Base-by-base conservation (phyloP, 2,113 vertebrate genomes). In the Erinaceus europaeus region DNA sequence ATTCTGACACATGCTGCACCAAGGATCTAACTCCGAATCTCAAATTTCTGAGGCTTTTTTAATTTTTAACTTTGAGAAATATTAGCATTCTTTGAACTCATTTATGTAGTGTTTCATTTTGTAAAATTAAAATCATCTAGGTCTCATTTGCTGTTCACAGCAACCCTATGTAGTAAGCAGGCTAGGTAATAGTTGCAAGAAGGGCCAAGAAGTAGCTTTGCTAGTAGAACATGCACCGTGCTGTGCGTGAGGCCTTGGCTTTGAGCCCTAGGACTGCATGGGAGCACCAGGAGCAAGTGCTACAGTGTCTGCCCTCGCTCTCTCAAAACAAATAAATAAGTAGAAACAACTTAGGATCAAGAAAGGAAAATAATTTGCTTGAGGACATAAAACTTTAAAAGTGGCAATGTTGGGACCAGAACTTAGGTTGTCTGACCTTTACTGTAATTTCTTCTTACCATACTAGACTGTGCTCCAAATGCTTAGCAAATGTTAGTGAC, bases 1-100 rank as follows among this genome's bases (percentile, higher is more conserved):
- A n/a, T n/a, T n/a, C n/a, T n/a, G n/a, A n/a, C n/a, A n/a, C n/a
- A n/a, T n/a, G n/a, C n/a, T n/a, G n/a, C n/a, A n/a, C n/a, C n/a
- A n/a, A n/a, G n/a, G n/a, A n/a, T n/a, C n/a, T n/a, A n/a, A n/a
- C n/a, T n/a, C n/a, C n/a, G n/a, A n/a, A n/a, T n/a, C n/a, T n/a
- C n/a, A n/a, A n/a, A n/a, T n/a, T n/a, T n/a, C n/a, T n/a, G n/a
- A n/a, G n/a, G n/a, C n/a, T n/a, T n/a, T n/a, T n/a, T n/a, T n/a
- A n/a, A n/a, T 85, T 85, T 74, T 86, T 84, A 87, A 40, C 38
- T 88, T 85, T 36, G 72, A 34, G 34, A 75, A 86, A 38, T 68
- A n/a, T 53, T 90, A 62, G 20, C 68, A 61, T 48, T 62, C n/a
- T 44, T 91, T 68, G 29, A 59, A 76, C 50, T 86, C 82, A 86